These are phyloP conservation scores for Lagria hirta DNA, from an alignment of 2,888 invertebrate genomes.

Conservation along the genomic window DNA sequence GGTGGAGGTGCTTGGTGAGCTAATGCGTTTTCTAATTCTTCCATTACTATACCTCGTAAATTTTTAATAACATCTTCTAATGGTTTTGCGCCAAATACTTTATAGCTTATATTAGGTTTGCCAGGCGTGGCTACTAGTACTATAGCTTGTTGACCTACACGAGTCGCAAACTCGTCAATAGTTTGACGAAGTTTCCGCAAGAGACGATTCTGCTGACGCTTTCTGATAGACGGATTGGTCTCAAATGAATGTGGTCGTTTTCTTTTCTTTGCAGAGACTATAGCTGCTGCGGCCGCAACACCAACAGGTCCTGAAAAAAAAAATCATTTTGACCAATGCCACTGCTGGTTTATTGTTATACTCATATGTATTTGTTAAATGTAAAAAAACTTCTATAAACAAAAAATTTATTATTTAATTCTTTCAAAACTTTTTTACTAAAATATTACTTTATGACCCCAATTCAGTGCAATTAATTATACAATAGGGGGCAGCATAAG, in stretches of 20 bases:
- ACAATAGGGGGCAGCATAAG: no score
- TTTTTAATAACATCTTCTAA: constrained; percentile 94
- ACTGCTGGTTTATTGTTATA: background rate
- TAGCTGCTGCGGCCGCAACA: constrained; percentile 95
- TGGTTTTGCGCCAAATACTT: constrained; percentile 96
- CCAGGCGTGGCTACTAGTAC: constrained; percentile 95
- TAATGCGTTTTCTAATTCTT: constrained; percentile 89
- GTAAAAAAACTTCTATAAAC: no score
- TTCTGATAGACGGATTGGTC: constrained; percentile 94
- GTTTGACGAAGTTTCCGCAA: constrained; percentile 87
- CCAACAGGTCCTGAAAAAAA: constrained; percentile 78
- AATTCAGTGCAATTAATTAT: no score
- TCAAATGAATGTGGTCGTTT: constrained; percentile 95
- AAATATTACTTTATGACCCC: no score
- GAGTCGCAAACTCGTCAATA: constrained; percentile 94
- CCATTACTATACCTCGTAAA: constrained; percentile 88
- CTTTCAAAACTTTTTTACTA: no score
- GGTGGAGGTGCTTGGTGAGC: constrained; percentile 91
- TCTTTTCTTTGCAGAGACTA: constrained; percentile 92
- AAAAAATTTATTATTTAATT: no score
- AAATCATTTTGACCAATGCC: constrained; percentile 1
- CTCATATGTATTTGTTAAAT: background rate
- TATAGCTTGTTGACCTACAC: constrained; percentile 96
- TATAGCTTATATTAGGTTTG: constrained; percentile 93
- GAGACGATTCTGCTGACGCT: constrained; percentile 91